A percentile compares a stretch with the other conserved stretches of the same genome.
phyloP scores from a whole-genome alignment of 2,888 invertebrate genomes.

The Polyommatus icarus region DNA sequence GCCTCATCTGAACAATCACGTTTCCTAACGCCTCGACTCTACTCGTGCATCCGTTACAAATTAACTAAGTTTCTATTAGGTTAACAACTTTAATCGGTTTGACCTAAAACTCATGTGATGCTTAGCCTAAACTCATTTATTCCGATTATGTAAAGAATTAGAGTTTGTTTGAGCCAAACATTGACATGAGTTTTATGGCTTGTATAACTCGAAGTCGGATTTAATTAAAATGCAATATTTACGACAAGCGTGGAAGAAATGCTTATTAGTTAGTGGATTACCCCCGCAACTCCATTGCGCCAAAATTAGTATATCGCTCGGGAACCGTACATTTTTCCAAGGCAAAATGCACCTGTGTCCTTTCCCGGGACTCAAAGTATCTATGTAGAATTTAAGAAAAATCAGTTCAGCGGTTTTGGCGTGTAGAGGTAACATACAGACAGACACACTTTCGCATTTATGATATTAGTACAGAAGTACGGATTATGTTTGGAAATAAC shows the following conservation, averaged over 20 bases:
- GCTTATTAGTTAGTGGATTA: background rate
- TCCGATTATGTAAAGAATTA: background rate
- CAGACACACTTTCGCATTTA: too few relatives aligned
- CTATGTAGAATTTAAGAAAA: too few relatives aligned
- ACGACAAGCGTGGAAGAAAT: background rate
- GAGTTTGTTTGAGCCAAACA: conserved; percentile 8
- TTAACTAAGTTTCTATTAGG: background rate
- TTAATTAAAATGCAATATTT: background rate
- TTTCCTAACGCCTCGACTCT: background rate
- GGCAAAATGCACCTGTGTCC: too few relatives aligned
- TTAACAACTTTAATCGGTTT: conserved; percentile 11
- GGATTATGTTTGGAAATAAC: too few relatives aligned
- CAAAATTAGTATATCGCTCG: too few relatives aligned
- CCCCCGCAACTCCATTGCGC: too few relatives aligned
- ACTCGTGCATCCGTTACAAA: conserved; percentile 17
- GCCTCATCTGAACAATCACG: background rate
- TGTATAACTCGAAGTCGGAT: background rate
- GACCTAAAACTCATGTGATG: background rate
- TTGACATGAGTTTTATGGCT: conserved; percentile 5
- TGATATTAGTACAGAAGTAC: too few relatives aligned
- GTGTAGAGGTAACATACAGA: too few relatives aligned
- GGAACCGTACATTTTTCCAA: too few relatives aligned
- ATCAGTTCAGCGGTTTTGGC: too few relatives aligned
- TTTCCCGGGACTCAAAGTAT: too few relatives aligned
- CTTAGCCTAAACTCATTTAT: background rate